Evolutionary conservation across 2,888 invertebrate genomes (phyloP), one percentile per base, ranked within the genome.

Genomic region (Agrotis clavis): DNA sequence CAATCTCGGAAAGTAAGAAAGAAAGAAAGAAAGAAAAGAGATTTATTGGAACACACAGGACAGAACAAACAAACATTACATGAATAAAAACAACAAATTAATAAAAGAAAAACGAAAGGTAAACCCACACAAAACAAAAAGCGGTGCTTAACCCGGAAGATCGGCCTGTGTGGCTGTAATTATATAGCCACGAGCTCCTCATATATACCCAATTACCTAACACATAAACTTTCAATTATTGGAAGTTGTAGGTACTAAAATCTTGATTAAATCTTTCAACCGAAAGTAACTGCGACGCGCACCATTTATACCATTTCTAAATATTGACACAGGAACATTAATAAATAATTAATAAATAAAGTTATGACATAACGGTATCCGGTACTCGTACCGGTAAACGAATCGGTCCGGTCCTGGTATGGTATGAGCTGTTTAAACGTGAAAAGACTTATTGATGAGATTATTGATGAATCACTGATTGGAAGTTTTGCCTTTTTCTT

Each of bases 331-430:
- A 35, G 21, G n/a, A 9, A 45, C 19, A 64, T 77, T 54, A 59
- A 59, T 63, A 54, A 69, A 56, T 71, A 60, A 64, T 77, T 54
- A 59, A 59, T 63, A 54, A 69, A 56, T 71, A 60, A 53, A 63
- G 63, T 67, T 75, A 81, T 60, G 71, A 81, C 62, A 56, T 77
- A 79, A 76, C 78, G 78, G 77, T 60, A 14, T 21, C 30, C 30
- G 45, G 50, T 19, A 16, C 62, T 45, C n/a, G 54, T 75, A 65
- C 69, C 81, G 71, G 70, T 74, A 69, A 69, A 68, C 68, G 56
- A 48, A 78, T 81, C 56, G 53, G 30, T 57, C 50, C 54, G 13
- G 19, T 21, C 60, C 54, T 16, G 41, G 57, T 62, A 78, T 57
- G 77, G 77, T 19, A 41, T 19, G 9, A 13, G 30, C 5, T 53